phyloP scores from a whole-genome alignment of 2,797 vertebrate species.

The Amblyraja radiata region DNA sequence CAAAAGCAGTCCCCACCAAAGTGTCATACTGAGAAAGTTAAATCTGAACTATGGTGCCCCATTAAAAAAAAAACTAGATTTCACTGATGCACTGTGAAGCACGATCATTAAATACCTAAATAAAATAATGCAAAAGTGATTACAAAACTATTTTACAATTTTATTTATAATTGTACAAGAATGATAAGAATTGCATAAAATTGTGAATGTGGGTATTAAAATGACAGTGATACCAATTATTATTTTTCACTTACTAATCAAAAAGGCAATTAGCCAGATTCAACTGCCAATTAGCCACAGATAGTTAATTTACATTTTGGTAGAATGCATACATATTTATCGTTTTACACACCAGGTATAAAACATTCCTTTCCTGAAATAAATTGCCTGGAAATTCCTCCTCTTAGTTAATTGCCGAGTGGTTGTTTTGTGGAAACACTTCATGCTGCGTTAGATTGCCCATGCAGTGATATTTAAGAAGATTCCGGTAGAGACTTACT shows the following conservation, averaged over 20 bases:
- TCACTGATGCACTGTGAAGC: not conserved
- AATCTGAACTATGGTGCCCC: not conserved
- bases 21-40: not conserved
- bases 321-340: not conserved
- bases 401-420: not conserved
- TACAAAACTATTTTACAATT: not conserved
- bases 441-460: not conserved
- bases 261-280: not conserved
- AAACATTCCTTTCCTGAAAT: not conserved
- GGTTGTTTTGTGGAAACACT: not conserved
- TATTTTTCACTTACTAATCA: not conserved
- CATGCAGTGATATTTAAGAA: constrained; percentile 6
- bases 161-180: not conserved
- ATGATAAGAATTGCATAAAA: not conserved
- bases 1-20: not conserved
- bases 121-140: not conserved
- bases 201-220: not conserved
- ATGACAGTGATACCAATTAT: not conserved
- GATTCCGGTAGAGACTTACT: not conserved
- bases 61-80: not conserved
- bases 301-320: not conserved
- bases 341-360: too few species aligned
- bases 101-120: not conserved
- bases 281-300: not conserved
- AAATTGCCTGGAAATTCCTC: not conserved